Evolutionary conservation across 2,888 invertebrate species (phyloP).

Genomic region (Lucinisca nassula): DNA sequence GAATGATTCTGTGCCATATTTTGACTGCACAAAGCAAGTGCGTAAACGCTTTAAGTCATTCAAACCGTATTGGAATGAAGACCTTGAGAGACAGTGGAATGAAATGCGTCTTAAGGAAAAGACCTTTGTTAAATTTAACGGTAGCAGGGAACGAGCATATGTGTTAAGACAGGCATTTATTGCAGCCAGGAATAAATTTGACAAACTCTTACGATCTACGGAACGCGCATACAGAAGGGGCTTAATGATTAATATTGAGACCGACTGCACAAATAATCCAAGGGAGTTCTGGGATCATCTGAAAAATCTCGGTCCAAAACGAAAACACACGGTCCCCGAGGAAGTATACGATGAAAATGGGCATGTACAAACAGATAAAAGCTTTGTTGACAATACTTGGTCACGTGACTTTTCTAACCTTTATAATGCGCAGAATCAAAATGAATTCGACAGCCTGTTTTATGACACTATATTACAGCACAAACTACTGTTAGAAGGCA

Average conservation of each 20-base stretch:
- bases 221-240: conserved; percentile 12
- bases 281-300: conserved; percentile 14
- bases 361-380: neutral
- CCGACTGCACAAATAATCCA: neutral
- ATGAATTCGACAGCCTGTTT: too few relatives aligned
- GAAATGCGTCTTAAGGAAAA: too few relatives aligned
- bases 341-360: neutral
- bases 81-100: too few relatives aligned
- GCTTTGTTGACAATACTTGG: neutral
- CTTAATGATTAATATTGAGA: neutral
- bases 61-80: conserved; percentile 22
- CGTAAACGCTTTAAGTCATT: neutral
- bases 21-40: neutral
- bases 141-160: too few relatives aligned
- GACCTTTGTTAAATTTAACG: too few relatives aligned
- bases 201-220: neutral
- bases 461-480: too few relatives aligned
- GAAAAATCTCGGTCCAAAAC: neutral
- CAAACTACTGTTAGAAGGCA: too few relatives aligned
- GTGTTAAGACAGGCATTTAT: neutral
- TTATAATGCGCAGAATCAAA: too few relatives aligned
- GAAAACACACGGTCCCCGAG: neutral
- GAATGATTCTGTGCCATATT: conserved; percentile 6
- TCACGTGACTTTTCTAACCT: neutral
- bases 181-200: neutral